Evolutionary conservation across 2,113 vertebrate genomes (phyloP).

Genomic region (Cottus gobio): DNA sequence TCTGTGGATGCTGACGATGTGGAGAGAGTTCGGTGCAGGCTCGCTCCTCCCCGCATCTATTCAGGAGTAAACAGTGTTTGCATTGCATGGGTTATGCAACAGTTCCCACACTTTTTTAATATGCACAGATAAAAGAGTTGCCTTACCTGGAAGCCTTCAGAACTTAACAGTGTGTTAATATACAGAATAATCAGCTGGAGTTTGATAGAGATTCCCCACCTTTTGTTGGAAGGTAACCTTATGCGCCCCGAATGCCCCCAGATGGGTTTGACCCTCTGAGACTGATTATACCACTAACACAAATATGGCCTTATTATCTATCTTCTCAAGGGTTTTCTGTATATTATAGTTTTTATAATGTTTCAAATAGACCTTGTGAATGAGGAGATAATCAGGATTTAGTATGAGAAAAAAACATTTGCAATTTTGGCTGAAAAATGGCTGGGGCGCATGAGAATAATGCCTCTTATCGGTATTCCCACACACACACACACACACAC

Average conservation of each 20-base stretch:
- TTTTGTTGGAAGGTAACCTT: slow-evolving; percentile 16
- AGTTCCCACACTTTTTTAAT: slow-evolving; percentile 35
- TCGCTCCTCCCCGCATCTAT: slow-evolving; percentile 6
- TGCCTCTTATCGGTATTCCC: slow-evolving; percentile 19
- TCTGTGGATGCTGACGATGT: not conserved
- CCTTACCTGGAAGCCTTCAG: slow-evolving; percentile 8
- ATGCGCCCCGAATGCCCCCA: no score
- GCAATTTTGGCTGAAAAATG: no score
- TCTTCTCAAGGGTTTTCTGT: no score
- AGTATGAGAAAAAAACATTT: no score
- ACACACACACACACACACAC: slow-evolving; percentile 34
- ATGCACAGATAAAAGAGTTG: slow-evolving; percentile 1
- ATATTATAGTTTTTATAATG: no score
- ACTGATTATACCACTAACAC: no score
- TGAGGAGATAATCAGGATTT: no score
- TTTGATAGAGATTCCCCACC: slow-evolving; percentile 7
- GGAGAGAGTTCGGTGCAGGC: not conserved
- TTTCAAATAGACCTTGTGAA: no score
- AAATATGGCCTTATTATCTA: no score
- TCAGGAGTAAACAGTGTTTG: slow-evolving; percentile 34
- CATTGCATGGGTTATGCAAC: slow-evolving; percentile 42
- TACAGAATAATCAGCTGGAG: slow-evolving; percentile 14
- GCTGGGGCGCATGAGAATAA: no score
- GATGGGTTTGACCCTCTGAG: no score
- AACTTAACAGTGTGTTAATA: not conserved